Evolutionary conservation across 1,140 invertebrate species (phyloP).

Genomic region (Gryon sp.): DNA sequence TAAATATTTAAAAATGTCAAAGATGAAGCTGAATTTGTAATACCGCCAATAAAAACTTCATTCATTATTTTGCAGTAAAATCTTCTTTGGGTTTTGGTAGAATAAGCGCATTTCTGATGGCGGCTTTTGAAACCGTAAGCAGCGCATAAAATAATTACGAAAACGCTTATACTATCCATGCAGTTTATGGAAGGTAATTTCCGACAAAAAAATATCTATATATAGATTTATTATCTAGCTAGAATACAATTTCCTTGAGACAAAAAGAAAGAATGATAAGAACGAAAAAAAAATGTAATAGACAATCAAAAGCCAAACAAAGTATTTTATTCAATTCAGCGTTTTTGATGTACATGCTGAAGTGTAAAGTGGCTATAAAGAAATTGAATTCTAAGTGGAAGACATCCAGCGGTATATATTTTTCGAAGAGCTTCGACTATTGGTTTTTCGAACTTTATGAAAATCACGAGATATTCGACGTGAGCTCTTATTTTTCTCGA

Average conservation of each 20-base stretch:
- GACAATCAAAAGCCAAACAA: slow-evolving; percentile 48
- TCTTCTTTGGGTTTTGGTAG: background rate
- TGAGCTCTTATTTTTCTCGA: too few species aligned
- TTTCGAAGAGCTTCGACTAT: slow-evolving; percentile 51
- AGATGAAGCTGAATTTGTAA: slow-evolving; percentile 6
- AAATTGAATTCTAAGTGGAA: slow-evolving; percentile 56
- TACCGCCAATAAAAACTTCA: background rate
- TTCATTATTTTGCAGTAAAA: background rate
- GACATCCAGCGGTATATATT: slow-evolving; percentile 47
- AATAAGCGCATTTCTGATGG: slow-evolving; percentile 3
- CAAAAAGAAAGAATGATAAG: too few species aligned
- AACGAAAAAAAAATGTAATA: slow-evolving; percentile 18
- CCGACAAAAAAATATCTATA: too few species aligned
- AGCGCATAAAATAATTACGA: slow-evolving; percentile 7
- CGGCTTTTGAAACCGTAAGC: too few species aligned
- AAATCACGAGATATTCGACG: slow-evolving; percentile 32
- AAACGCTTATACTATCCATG: too few species aligned
- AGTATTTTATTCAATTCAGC: slow-evolving; percentile 44
- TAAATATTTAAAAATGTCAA: background rate
- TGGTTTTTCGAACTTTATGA: slow-evolving; percentile 57
- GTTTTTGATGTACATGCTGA: slow-evolving; percentile 35
- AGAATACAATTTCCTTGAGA: too few species aligned
- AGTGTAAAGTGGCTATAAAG: slow-evolving; percentile 59
- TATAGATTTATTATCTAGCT: too few species aligned
- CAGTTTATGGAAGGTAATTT: too few species aligned